Evolutionary conservation across 2,888 invertebrate species (phyloP), one percentile per base, ranked within the genome.

Genomic region (Mechanitis mazaeus): DNA sequence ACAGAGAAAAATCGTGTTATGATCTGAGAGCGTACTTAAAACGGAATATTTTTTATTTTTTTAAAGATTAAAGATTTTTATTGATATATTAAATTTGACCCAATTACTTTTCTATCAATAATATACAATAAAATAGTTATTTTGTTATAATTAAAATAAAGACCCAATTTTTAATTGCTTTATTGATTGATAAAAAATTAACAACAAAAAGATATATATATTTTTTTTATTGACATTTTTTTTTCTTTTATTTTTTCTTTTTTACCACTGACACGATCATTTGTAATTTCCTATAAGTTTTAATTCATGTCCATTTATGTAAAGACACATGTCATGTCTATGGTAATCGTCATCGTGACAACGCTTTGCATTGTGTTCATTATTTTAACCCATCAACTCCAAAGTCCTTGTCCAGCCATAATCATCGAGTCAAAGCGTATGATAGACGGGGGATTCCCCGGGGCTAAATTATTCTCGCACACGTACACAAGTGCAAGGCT

Each of bases 401-500:
- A 72, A 79, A 73, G 71, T 75, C 69, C 74, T 74, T 67, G 73
- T 75, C 72, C 70, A 72, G 72, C 73, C 70, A 73, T 75, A 79
- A 81, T 78, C 76, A 79, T 78, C 71, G 72, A 75, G 76, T 79
- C 80, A 84, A 79, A 82, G 79, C 76, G 72, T 73, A 75, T 81
- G 82, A 83, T 74, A 79, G 82, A 78, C 79, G 74, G 78, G 82
- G 82, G 82, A 81, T 75, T 80, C 77, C 80, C 80, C 71, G 71
- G 73, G 73, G 77, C 76, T 81, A 81, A 86, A 84, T 86, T 89
- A 89, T 89, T 86, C 88, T 74, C 68, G 75, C 83, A 78, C 89
- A 89, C 88, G 89, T 84, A 75, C 76, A 70, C 71, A 74, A 76
- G 76, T 72, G 78, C 79, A 79, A 73, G 72, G 81, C 81, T 83